These are phyloP conservation scores for Hemitrygon akajei DNA, from an alignment of 2,797 vertebrate genomes.

Conservation along the genomic window DNA sequence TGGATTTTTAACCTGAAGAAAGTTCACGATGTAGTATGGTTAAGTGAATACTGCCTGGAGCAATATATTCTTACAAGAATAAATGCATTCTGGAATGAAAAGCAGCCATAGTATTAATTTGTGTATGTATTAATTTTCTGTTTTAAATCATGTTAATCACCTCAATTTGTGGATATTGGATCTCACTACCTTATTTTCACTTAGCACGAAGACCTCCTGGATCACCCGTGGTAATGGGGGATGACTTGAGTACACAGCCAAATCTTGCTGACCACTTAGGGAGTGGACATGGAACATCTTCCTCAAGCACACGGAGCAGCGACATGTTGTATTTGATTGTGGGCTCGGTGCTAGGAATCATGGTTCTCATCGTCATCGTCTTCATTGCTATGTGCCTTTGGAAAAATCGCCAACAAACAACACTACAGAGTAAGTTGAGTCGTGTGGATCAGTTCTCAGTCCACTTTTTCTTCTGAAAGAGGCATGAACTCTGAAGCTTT, in stretches of 20 bases:
- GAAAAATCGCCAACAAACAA: conserved; percentile 83
- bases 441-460: too few relatives aligned
- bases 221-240: conserved; percentile 60
- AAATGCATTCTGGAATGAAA: neutral
- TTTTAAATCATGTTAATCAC: neutral
- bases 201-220: conserved; percentile 62
- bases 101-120: neutral
- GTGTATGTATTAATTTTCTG: neutral
- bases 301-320: conserved; percentile 52
- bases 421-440: conserved; percentile 75
- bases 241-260: conserved; percentile 71
- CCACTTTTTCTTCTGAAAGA: neutral
- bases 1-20: neutral
- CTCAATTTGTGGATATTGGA: too few relatives aligned
- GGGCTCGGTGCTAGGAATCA: conserved; percentile 79
- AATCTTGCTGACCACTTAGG: conserved; percentile 52
- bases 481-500: neutral
- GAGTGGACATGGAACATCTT: conserved; percentile 48
- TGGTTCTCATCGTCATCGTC: conserved; percentile 86
- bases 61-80: neutral
- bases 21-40: neutral
- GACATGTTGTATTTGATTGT: conserved; percentile 84
- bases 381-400: conserved; percentile 96
- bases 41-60: neutral
- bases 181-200: neutral